phyloP scores from a whole-genome alignment of 2,797 vertebrate genomes.

The Hydrolagus colliei region DNA sequence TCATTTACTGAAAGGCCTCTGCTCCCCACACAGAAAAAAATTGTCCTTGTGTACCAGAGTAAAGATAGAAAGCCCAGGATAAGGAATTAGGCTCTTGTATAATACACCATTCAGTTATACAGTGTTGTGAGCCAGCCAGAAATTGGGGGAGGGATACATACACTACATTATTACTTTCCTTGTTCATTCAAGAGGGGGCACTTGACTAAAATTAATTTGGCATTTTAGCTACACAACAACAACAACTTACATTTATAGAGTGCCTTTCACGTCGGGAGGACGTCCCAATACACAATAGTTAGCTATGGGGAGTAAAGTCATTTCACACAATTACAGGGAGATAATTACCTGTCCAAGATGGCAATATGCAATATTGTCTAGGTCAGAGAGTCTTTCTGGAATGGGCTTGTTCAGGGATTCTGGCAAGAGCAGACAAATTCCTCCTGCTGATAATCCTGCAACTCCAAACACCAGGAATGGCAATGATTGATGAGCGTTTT shows the following conservation, averaged over 20 bases:
- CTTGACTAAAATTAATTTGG: neutral
- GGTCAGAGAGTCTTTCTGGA: slow-evolving; percentile 61
- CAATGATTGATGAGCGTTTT: slow-evolving; percentile 55
- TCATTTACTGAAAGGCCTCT: neutral
- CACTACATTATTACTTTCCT: neutral
- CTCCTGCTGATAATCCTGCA: slow-evolving; percentile 54
- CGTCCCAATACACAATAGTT: neutral
- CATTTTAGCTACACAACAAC: neutral
- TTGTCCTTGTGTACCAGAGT: neutral
- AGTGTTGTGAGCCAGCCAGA: neutral
- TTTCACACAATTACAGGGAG: too few species aligned
- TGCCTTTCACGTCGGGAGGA: too few species aligned
- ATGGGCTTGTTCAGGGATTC: slow-evolving; percentile 62
- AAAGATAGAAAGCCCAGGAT: too few species aligned
- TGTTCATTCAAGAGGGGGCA: neutral
- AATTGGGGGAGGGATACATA: too few species aligned
- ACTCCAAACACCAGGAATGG: slow-evolving; percentile 63
- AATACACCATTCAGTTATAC: neutral
- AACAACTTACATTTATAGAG: too few species aligned
- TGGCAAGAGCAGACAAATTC: slow-evolving; percentile 61
- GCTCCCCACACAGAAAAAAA: neutral
- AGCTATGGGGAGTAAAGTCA: neutral
- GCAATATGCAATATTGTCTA: slow-evolving; percentile 39
- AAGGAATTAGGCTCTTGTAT: too few species aligned
- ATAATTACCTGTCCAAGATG: neutral